A percentile compares a stretch with the other conserved stretches of the same genome.
phyloP scores from a whole-genome alignment of 2,888 invertebrate genomes.

The Stenurella melanura region DNA sequence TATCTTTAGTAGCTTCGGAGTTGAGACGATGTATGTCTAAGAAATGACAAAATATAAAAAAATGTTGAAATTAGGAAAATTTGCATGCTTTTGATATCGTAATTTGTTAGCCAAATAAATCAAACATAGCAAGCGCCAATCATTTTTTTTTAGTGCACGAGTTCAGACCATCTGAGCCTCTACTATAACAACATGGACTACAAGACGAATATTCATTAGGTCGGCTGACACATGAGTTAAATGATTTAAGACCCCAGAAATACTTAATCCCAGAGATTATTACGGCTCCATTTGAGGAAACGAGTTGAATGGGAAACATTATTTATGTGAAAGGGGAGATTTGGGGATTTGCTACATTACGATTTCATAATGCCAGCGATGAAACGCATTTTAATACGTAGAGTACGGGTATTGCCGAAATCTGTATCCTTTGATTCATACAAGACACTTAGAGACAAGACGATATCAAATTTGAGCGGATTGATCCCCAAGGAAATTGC shows the following conservation, averaged over 20 bases:
- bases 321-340: constrained; percentile 4
- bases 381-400: constrained; percentile 1
- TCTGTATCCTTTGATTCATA: not conserved
- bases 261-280: not conserved
- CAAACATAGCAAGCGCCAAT: too few species aligned
- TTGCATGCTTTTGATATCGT: too few species aligned
- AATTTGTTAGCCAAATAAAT: too few species aligned
- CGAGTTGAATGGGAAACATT: not conserved
- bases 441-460: not conserved
- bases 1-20: too few species aligned
- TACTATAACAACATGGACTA: not conserved
- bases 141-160: too few species aligned
- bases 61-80: too few species aligned
- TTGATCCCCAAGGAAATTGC: not conserved
- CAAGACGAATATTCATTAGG: not conserved
- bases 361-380: not conserved
- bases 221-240: not conserved
- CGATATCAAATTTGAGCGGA: not conserved
- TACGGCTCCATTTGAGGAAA: constrained; percentile 3
- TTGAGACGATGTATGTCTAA: too few species aligned
- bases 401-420: not conserved
- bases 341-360: not conserved
- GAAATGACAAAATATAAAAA: too few species aligned
- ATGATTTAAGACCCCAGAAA: constrained; percentile 4
- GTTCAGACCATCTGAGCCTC: too few species aligned